phyloP scores from a whole-genome alignment of 2,113 vertebrate genomes.

The Calonectris borealis region DNA sequence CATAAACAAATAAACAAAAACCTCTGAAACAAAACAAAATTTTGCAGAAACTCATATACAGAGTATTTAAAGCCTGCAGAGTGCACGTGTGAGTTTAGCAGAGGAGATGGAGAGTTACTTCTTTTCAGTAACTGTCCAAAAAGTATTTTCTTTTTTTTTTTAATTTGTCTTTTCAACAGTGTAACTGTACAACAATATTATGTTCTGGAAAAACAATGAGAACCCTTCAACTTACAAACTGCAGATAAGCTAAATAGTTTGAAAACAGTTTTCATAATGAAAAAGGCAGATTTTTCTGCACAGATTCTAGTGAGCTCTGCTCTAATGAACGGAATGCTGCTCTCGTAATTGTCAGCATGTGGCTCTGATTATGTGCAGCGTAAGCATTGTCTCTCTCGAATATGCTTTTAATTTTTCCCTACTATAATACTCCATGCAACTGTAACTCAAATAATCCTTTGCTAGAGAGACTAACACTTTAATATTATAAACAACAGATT shows the following conservation, averaged over 20 bases:
- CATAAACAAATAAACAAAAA: neutral
- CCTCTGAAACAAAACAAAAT: neutral
- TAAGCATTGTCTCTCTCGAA: neutral
- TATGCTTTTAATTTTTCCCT: neutral
- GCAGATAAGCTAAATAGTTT: neutral
- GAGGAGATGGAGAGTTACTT: neutral
- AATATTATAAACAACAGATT: neutral
- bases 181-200: neutral
- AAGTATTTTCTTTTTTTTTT: rapidly evolving
- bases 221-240: neutral
- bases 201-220: neutral
- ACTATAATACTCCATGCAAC: neutral
- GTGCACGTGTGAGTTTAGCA: neutral
- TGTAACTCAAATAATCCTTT: neutral
- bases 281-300: neutral
- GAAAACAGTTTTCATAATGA: neutral
- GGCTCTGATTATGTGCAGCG: neutral
- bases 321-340: neutral
- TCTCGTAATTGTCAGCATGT: neutral
- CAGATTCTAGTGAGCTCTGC: neutral
- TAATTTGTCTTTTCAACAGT: neutral
- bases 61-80: neutral
- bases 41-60: neutral
- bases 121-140: neutral
- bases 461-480: neutral